Conservation (phyloP, 1,140 invertebrate species). For the Nomia melanderi region DNA sequence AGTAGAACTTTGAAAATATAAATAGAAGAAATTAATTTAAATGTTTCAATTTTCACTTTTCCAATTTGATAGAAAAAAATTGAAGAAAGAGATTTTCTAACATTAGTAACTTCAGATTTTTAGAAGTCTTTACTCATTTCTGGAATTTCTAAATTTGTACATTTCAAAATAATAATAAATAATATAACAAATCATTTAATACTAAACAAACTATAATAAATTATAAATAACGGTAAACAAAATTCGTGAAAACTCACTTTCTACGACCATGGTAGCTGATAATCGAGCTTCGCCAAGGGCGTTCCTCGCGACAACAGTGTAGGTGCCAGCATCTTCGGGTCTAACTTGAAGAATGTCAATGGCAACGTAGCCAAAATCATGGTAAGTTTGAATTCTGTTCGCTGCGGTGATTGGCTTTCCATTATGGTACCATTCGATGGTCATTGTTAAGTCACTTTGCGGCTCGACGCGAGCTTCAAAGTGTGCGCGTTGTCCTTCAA, state of each 20-base stretch:
- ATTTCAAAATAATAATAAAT: too few species aligned
- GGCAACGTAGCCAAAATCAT: slow-evolving; percentile 97
- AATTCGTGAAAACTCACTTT: slow-evolving; percentile 86
- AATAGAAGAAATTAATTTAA: too few species aligned
- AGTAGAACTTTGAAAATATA: too few species aligned
- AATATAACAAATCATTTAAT: too few species aligned
- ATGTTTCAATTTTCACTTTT: too few species aligned
- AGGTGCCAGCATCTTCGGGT: slow-evolving; percentile 91
- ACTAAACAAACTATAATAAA: too few species aligned
- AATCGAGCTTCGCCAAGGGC: slow-evolving; percentile 91
- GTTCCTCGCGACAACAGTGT: slow-evolving; percentile 94
- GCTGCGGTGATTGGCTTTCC: slow-evolving; percentile 91
- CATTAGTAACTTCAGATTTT: too few species aligned
- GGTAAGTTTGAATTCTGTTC: slow-evolving; percentile 94
- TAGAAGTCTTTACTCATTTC: too few species aligned
- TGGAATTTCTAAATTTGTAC: too few species aligned
- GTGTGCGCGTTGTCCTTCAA: slow-evolving; percentile 97
- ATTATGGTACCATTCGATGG: slow-evolving; percentile 95
- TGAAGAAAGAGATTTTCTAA: too few species aligned
- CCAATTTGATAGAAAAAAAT: too few species aligned
- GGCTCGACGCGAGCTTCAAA: slow-evolving; percentile 98
- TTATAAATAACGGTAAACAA: too few species aligned
- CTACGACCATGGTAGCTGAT: slow-evolving; percentile 91
- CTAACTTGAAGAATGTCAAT: slow-evolving; percentile 95
- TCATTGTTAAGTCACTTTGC: slow-evolving; percentile 93